Percentiles rank a stretch among this genome's conserved stretches.
Evolutionary conservation across 2,113 vertebrate genomes (phyloP).

Genomic region (Sterrhoptilus dennistouni): DNA sequence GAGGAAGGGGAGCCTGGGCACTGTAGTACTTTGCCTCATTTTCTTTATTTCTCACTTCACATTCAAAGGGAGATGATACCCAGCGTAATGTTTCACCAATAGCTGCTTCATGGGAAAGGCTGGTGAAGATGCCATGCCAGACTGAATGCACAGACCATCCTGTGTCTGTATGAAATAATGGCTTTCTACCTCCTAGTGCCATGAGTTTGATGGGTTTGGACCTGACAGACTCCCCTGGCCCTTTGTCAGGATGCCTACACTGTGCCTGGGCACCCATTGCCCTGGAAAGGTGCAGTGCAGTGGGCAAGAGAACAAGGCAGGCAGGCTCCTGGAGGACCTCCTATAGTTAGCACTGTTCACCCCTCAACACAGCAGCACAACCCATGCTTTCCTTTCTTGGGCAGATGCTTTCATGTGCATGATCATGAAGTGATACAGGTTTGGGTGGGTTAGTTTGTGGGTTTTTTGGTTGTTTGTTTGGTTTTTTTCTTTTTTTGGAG

Average conservation of each 20-base stretch:
- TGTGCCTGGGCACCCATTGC: not conserved
- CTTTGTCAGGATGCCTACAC: accelerated
- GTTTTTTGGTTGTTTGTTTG: no score
- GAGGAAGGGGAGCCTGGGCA: not conserved
- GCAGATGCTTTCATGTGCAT: not conserved
- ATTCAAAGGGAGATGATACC: not conserved
- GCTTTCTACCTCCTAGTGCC: not conserved
- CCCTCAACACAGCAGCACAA: no score
- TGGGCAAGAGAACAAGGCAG: not conserved
- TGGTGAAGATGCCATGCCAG: not conserved
- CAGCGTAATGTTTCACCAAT: not conserved
- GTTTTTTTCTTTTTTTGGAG: not conserved
- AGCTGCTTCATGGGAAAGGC: not conserved
- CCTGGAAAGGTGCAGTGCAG: not conserved
- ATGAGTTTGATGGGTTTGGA: not conserved
- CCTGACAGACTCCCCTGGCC: not conserved
- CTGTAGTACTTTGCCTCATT: not conserved
- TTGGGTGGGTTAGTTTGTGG: no score
- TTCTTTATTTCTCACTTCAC: not conserved
- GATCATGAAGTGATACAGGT: not conserved
- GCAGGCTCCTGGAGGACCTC: not conserved
- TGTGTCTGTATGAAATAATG: not conserved
- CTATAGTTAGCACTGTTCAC: not conserved
- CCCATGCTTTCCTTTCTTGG: not conserved
- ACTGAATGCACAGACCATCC: not conserved